Base-by-base conservation (phyloP, 2,797 vertebrate species). In the Gymnopithys bicolor region DNA sequence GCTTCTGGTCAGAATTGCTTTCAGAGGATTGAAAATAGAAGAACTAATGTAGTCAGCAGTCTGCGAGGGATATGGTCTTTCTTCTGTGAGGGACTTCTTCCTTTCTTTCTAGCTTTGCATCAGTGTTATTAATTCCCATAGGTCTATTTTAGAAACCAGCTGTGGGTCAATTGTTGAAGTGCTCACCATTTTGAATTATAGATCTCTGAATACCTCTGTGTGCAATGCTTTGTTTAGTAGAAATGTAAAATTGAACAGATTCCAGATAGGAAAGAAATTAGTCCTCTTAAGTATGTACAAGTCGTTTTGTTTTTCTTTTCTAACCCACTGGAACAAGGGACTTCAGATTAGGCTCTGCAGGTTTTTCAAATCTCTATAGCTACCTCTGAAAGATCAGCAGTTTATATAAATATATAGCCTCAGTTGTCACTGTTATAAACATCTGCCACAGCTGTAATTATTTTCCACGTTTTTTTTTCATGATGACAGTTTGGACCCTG, bases 351-450 rank as follows among this genome's bases (percentile, higher is more conserved):
- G 32, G 30, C 19, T 84, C 73, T 92, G 62, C 56, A 83, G 46
- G 35, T 87, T 95, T 86, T 83, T 66, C 51, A 86, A 82, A 69
- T 86, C 79, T 71, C 30, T 87, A 6, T 62, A 84, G 66, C 82
- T 91, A 74, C 83, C 51, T 89, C 64, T 94, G 79, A 95, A 93
- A 89, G 76, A 92, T 89, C 95, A 93, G 82, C 84, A 92, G 78
- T 94, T 97, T 96, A 73, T 94, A 95, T 81, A 96, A 96, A 93
- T 94, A 93, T 87, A 94, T 86, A 77, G 59, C 58, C 66, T 74
- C 79, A 71, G 89, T 86, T 95, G 79, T 94, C 90, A 66, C 84
- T 93, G 68, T 75, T 94, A 76, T 93, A 96, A 95, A 96, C 92
- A 93, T 95, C 85, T 93, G 83, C 70, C 25, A 64, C 60, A 94